A percentile compares a stretch with the other conserved stretches of the same genome.
These are phyloP conservation scores for Acanthosepion lycidas DNA, from an alignment of 2,888 invertebrate genomes.

Conservation along the genomic window DNA sequence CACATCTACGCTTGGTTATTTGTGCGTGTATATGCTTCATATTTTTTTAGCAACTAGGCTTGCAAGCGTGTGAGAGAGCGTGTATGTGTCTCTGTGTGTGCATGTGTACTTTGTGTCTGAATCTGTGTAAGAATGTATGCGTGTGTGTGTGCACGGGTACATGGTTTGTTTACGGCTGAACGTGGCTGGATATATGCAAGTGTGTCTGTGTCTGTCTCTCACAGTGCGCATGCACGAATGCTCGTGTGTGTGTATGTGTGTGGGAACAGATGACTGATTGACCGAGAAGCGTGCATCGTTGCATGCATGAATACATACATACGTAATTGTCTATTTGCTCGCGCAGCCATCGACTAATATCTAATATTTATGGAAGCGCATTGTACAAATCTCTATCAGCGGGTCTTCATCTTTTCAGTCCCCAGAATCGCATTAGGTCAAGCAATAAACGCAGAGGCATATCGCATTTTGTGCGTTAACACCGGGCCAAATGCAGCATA, in stretches of 20 bases:
- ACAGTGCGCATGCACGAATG: neutral
- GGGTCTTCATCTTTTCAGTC: neutral
- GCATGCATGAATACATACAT: neutral
- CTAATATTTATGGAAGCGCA: neutral
- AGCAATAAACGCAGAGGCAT: neutral
- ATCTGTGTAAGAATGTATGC: neutral
- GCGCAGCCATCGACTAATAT: neutral
- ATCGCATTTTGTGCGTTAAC: neutral
- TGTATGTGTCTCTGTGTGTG: neutral
- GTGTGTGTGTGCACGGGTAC: neutral
- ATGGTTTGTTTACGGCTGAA: too few relatives aligned
- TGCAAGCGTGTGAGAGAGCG: neutral
- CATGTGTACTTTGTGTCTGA: neutral
- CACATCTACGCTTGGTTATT: too few relatives aligned
- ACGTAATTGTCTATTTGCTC: neutral
- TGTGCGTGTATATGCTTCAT: too few relatives aligned
- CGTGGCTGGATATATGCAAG: neutral
- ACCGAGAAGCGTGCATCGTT: neutral
- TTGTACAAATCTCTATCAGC: too few relatives aligned
- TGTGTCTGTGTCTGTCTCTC: neutral
- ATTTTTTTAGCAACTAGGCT: neutral
- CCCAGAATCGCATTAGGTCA: neutral
- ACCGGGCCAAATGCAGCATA: neutral
- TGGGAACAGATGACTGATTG: neutral
- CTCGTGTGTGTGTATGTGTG: neutral